Conservation (phyloP, 2,113 vertebrate genomes). For the Hymenochirus boettgeri region DNA sequence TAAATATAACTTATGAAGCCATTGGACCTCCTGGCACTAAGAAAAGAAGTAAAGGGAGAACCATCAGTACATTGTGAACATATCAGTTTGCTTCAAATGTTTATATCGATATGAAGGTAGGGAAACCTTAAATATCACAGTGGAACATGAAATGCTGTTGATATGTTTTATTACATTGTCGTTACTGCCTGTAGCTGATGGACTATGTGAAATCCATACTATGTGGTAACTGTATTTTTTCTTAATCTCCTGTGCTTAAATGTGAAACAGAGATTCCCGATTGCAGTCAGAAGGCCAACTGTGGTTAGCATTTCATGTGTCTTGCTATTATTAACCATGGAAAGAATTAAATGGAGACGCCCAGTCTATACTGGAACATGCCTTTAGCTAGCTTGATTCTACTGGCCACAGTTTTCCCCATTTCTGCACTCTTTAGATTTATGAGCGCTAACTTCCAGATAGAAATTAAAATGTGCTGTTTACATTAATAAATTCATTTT, state of each 20-base stretch:
- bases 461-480: constrained; percentile 36
- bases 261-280: constrained; percentile 8
- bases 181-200: no score
- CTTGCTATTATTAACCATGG: constrained; percentile 15
- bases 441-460: constrained; percentile 21
- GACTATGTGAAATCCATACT: neutral
- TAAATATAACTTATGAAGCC: no score
- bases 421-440: neutral
- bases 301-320: neutral
- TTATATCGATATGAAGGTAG: no score
- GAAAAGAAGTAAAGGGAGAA: no score
- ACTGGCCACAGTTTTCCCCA: constrained; percentile 1
- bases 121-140: no score
- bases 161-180: no score
- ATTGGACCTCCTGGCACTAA: no score
- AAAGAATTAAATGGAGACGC: constrained; percentile 7
- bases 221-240: neutral
- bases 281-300: neutral
- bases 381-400: neutral
- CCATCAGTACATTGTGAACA: no score
- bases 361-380: neutral
- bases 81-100: no score
- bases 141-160: no score
- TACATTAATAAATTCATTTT: constrained; percentile 30
- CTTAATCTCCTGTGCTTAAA: neutral